phyloP scores from a whole-genome alignment of 2,113 vertebrate genomes.

The Coracopsis vasa region DNA sequence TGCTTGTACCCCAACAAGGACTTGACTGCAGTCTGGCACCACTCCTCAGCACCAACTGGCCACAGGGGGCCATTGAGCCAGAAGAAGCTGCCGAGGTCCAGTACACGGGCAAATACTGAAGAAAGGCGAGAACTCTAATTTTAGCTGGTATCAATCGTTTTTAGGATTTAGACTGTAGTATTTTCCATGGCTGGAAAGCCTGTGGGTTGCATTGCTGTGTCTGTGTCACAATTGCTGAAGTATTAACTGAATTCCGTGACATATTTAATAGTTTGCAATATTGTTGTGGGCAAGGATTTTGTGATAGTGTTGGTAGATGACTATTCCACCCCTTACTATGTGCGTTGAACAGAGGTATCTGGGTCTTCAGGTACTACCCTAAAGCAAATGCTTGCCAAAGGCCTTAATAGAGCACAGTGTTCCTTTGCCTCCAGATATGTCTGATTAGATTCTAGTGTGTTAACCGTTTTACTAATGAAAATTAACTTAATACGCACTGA shows the following conservation, averaged over 20 bases:
- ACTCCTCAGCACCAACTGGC: neutral
- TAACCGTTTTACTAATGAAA: neutral
- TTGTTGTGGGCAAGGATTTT: neutral
- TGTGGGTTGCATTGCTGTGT: neutral
- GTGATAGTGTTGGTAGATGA: neutral
- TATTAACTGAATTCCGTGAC: slow-evolving; percentile 37
- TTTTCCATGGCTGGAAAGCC: neutral
- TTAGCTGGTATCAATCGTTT: neutral
- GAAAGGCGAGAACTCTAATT: neutral
- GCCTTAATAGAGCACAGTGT: neutral
- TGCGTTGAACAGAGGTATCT: neutral
- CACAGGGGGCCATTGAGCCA: neutral
- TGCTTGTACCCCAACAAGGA: accelerated
- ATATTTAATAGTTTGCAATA: slow-evolving; percentile 22
- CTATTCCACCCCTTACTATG: neutral
- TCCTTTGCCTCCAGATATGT: neutral
- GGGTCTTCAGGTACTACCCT: neutral
- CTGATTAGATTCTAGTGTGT: neutral
- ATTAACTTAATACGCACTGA: neutral
- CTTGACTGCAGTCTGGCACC: neutral
- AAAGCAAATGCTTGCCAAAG: neutral
- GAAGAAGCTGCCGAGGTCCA: neutral
- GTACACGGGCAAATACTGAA: neutral
- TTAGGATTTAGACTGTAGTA: neutral
- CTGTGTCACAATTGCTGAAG: slow-evolving; percentile 14